phyloP scores from a whole-genome alignment of 2,797 vertebrate genomes.

The Peromyscus nudipes region DNA sequence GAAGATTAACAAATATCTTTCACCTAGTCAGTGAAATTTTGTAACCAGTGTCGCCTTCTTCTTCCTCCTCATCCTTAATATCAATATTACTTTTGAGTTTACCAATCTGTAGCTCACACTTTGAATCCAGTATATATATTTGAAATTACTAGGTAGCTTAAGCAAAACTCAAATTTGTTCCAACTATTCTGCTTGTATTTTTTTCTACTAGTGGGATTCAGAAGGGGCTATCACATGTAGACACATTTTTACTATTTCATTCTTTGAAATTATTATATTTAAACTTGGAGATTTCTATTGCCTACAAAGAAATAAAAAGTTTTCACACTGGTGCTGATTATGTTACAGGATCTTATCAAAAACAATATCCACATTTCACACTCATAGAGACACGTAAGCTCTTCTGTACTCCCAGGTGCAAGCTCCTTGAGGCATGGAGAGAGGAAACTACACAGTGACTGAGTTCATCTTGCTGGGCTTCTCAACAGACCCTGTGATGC shows the following conservation, averaged over 20 bases:
- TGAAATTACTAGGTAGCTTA: background rate
- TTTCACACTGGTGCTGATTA: background rate
- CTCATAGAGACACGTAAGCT: background rate
- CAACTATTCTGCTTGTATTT: background rate
- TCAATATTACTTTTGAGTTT: background rate
- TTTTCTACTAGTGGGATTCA: background rate
- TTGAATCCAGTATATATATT: background rate
- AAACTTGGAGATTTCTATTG: background rate
- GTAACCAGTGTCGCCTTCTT: background rate
- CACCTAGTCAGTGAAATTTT: background rate
- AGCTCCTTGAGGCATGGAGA: background rate
- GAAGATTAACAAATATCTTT: background rate
- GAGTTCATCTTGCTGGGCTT: slow-evolving; percentile 78
- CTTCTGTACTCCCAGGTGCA: background rate
- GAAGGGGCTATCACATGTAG: background rate
- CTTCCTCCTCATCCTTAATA: background rate
- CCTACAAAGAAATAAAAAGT: background rate
- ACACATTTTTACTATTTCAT: background rate
- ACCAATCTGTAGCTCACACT: background rate
- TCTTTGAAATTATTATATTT: background rate
- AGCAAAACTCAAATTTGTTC: background rate
- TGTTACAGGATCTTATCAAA: background rate
- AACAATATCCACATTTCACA: rapidly evolving
- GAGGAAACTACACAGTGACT: slow-evolving; percentile 47
- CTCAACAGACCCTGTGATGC: slow-evolving; percentile 63